Evolutionary conservation across 2,888 invertebrate species (phyloP).

Genomic region (Nipponacmea schrenckii): DNA sequence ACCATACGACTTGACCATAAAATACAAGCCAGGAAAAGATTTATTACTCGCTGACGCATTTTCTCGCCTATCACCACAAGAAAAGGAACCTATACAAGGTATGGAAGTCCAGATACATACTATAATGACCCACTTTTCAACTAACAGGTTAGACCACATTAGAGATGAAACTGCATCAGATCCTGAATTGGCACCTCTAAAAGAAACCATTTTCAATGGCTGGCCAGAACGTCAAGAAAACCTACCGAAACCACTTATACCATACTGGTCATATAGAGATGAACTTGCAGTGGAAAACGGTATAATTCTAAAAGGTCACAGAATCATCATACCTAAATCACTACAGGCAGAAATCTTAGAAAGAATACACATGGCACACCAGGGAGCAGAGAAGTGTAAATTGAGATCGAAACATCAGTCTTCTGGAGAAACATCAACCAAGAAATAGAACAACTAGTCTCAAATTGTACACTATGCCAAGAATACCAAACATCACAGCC

Average conservation of each 20-base stretch:
- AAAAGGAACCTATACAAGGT: not conserved
- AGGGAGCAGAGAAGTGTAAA: not conserved
- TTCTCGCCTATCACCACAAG: constrained; percentile 4
- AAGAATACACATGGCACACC: constrained; percentile 15
- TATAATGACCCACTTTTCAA: not conserved
- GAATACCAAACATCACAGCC: constrained; percentile 10
- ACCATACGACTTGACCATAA: constrained; percentile 25
- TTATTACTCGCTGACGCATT: constrained; percentile 34
- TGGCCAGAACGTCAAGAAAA: constrained; percentile 18
- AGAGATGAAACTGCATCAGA: constrained; percentile 8
- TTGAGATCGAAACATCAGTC: constrained; percentile 17
- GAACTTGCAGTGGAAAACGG: constrained; percentile 24
- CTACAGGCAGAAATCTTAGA: constrained; percentile 10
- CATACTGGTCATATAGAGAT: constrained; percentile 28
- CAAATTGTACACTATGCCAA: constrained; percentile 9
- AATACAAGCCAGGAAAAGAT: constrained; percentile 30
- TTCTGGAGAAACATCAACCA: constrained; percentile 29
- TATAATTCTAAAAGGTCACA: no score
- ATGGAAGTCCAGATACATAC: constrained; percentile 1
- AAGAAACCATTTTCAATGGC: constrained; percentile 18
- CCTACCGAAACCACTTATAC: not conserved
- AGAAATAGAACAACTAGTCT: constrained; percentile 22
- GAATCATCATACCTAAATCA: not conserved
- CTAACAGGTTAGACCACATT: constrained; percentile 2
- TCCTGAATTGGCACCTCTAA: constrained; percentile 15